Conservation (phyloP, 2,888 invertebrate genomes). For the Tetranychus piercei region DNA sequence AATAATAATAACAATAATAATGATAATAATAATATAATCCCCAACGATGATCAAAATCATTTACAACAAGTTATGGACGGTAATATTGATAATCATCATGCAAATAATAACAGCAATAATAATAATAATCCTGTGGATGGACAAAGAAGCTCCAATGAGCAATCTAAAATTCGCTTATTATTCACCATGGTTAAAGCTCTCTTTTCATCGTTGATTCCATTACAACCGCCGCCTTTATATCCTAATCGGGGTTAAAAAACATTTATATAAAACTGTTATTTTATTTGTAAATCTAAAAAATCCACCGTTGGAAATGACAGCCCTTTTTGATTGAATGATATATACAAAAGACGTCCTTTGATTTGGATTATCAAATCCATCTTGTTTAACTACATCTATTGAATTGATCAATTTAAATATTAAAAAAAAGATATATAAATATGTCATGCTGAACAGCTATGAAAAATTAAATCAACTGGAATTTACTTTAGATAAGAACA, state of each 20-base stretch:
- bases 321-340: too few species aligned
- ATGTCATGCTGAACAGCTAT: not conserved
- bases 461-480: too few species aligned
- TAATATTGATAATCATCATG: conserved; percentile 3
- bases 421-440: not conserved
- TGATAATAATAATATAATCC: conserved; percentile 11
- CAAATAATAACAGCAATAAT: not conserved
- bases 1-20: conserved; percentile 5
- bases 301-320: not conserved
- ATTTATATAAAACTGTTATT: not conserved
- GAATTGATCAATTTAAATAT: not conserved
- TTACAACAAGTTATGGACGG: conserved; percentile 5
- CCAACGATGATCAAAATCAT: not conserved
- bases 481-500: too few species aligned
- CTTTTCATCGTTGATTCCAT: conserved; percentile 81
- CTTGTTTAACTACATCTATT: too few species aligned
- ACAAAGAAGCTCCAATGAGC: conserved; percentile 6
- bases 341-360: too few species aligned
- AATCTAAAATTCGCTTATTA: conserved; percentile 16
- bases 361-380: too few species aligned
- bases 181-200: conserved; percentile 60
- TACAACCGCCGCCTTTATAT: conserved; percentile 42
- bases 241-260: not conserved
- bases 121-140: not conserved
- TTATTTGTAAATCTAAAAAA: not conserved